phyloP scores from a whole-genome alignment of 2,888 invertebrate species.

The Encarsia formosa region DNA sequence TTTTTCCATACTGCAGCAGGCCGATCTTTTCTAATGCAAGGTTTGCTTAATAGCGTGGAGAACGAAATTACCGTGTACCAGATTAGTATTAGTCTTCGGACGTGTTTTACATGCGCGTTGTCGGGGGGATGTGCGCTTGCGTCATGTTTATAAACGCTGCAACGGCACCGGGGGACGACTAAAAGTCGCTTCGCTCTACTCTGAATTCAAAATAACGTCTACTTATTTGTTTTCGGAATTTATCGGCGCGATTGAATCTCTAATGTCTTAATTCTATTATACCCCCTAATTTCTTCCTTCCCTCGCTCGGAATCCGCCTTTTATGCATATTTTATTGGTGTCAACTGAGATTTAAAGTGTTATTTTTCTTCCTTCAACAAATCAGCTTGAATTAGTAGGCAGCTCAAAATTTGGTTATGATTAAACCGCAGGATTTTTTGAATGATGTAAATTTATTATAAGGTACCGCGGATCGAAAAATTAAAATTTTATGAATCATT shows the following conservation, averaged over 20 bases:
- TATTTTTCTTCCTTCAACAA: too few species aligned
- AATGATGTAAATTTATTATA: too few species aligned
- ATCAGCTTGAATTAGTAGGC: too few species aligned
- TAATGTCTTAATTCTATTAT: conserved; percentile 27
- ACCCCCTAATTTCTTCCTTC: too few species aligned
- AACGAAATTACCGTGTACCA: conserved; percentile 33
- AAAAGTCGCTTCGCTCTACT: neutral
- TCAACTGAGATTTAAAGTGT: too few species aligned
- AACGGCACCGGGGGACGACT: neutral
- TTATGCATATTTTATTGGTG: too few species aligned
- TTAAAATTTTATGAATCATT: too few species aligned
- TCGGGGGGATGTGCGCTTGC: neutral
- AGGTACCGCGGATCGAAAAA: too few species aligned
- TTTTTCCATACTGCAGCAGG: too few species aligned
- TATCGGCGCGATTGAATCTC: conserved; percentile 6
- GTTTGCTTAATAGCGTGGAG: conserved; percentile 38
- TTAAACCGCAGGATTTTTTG: too few species aligned
- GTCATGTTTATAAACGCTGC: neutral
- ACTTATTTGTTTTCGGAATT: conserved; percentile 10
- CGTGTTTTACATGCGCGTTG: conserved; percentile 16
- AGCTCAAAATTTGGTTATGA: too few species aligned
- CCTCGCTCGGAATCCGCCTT: too few species aligned
- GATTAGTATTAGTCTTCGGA: conserved; percentile 13
- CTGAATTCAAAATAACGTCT: conserved; percentile 6
- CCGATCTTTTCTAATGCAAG: conserved; percentile 35